These are phyloP conservation scores for Perca flavescens DNA, from an alignment of 2,113 vertebrate genomes.

Conservation along the genomic window DNA sequence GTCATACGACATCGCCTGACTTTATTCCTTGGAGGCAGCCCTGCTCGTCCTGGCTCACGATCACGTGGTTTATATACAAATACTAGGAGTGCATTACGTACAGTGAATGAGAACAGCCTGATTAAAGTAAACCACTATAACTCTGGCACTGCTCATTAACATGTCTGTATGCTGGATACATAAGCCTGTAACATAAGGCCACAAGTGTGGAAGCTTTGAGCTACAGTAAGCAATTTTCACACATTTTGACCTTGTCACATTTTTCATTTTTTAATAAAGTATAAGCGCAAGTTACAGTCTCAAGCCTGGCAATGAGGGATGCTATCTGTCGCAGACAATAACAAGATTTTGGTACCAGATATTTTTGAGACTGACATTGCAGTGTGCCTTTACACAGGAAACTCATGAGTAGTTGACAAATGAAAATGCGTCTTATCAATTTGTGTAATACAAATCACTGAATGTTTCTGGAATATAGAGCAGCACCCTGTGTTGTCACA, in stretches of 20 bases:
- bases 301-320: not conserved
- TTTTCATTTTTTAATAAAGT: not conserved
- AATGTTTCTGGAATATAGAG: not conserved
- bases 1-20: no score
- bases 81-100: no score
- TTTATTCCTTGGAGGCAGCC: no score
- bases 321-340: rapidly evolving
- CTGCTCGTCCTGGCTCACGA: no score
- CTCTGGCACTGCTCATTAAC: not conserved
- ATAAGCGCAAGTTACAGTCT: not conserved
- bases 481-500: not conserved
- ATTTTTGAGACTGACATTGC: not conserved
- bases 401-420: not conserved
- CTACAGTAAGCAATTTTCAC: not conserved
- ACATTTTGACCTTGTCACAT: not conserved
- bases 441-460: not conserved
- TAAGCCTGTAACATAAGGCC: not conserved
- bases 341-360: not conserved
- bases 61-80: no score
- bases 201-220: not conserved
- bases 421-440: not conserved
- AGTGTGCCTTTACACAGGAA: not conserved
- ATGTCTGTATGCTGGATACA: not conserved
- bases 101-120: no score
- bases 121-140: not conserved